phyloP scores from a whole-genome alignment of 2,113 vertebrate species.

The Onychostruthus taczanowskii region DNA sequence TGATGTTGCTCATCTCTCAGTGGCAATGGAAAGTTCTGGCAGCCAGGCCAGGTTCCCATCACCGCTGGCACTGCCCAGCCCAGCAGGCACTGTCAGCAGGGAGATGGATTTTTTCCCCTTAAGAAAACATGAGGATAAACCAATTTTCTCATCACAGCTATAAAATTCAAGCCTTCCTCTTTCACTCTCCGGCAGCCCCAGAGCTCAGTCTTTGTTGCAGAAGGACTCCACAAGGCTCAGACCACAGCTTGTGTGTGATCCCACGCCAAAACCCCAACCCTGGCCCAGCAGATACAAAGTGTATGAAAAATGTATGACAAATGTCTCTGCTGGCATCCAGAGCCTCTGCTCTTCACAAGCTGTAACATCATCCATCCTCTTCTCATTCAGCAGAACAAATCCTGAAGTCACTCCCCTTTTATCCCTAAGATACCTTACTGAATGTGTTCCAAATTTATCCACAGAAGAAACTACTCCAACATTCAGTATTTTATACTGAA shows the following conservation, averaged over 20 bases:
- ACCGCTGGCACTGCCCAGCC: not conserved
- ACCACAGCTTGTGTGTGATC: not conserved
- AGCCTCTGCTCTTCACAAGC: not conserved
- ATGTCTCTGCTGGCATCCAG: not conserved
- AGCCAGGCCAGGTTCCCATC: not conserved
- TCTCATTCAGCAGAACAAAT: not conserved
- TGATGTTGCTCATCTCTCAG: not conserved
- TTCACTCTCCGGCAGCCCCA: not conserved
- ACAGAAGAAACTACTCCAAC: not conserved
- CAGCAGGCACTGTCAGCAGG: not conserved
- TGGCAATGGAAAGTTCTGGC: not conserved
- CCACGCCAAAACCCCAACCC: not conserved
- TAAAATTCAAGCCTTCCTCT: not conserved
- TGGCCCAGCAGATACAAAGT: not conserved
- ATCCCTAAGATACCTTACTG: not conserved
- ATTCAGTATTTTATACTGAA: not conserved
- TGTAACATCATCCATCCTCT: not conserved
- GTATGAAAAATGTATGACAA: not conserved
- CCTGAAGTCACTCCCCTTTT: not conserved
- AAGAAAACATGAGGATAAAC: not conserved
- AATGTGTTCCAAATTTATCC: not conserved
- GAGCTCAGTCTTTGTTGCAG: not conserved
- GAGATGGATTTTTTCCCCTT: not conserved
- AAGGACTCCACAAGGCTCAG: not conserved
- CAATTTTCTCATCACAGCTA: not conserved